A percentile compares a stretch with the other conserved stretches of the same genome.
Conservation (phyloP, 2,888 invertebrate genomes). For the Luffia ferchaultella region DNA sequence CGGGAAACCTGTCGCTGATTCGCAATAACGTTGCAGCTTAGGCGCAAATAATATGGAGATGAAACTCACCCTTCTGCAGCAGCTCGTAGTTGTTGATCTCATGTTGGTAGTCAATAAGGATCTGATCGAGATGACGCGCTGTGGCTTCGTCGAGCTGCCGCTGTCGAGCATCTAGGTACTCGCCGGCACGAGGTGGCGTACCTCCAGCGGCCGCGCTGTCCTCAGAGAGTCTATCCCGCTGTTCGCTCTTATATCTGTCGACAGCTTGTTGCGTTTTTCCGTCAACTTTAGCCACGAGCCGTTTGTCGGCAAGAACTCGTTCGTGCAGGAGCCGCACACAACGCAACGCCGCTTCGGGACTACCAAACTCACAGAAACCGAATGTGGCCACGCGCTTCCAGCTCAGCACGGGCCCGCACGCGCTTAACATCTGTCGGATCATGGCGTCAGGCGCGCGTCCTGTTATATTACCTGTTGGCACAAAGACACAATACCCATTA, state of each 20-base stretch:
- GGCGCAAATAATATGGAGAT: too few relatives aligned
- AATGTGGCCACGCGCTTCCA: slow-evolving; percentile 99
- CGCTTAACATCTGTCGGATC: slow-evolving; percentile 89
- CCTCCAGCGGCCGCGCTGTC: slow-evolving; percentile 15
- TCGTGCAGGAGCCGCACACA: slow-evolving; percentile 94
- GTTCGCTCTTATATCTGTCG: slow-evolving; percentile 76
- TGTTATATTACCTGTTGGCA: slow-evolving; percentile 79
- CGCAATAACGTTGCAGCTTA: too few relatives aligned
- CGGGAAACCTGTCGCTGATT: too few relatives aligned
- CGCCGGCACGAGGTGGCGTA: slow-evolving; percentile 55
- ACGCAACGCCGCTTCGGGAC: slow-evolving; percentile 92
- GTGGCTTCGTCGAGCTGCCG: slow-evolving; percentile 78
- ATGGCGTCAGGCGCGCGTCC: slow-evolving; percentile 95
- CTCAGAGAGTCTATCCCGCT: slow-evolving; percentile 20
- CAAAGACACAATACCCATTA: too few relatives aligned
- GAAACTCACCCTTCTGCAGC: slow-evolving; percentile 66
- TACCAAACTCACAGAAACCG: slow-evolving; percentile 96
- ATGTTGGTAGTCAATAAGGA: slow-evolving; percentile 83
- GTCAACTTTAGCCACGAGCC: slow-evolving; percentile 95
- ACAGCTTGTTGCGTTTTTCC: slow-evolving; percentile 95
- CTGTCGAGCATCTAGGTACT: slow-evolving; percentile 80
- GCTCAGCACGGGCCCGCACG: slow-evolving; percentile 92
- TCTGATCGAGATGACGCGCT: slow-evolving; percentile 77
- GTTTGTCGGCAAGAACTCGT: slow-evolving; percentile 91
- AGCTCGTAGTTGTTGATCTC: slow-evolving; percentile 76